These are phyloP conservation scores for Eurystomus glaucurus DNA, from an alignment of 2,797 vertebrate genomes.

Conservation along the genomic window DNA sequence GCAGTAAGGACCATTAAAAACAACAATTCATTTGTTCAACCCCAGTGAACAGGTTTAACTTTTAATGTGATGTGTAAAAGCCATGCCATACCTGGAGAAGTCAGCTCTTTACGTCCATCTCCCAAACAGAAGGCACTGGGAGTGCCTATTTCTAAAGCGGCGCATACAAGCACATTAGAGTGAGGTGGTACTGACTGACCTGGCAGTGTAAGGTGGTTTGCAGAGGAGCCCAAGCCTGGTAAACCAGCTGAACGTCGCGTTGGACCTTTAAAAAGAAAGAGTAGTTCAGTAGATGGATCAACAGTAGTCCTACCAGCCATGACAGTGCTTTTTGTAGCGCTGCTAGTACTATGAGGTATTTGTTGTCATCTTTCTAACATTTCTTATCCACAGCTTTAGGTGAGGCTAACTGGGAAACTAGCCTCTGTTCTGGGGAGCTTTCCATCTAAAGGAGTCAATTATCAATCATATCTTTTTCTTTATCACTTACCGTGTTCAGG, in stretches of 20 bases:
- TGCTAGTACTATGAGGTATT: neutral
- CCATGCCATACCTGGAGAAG: neutral
- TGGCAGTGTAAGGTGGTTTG: constrained; percentile 80
- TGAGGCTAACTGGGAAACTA: neutral
- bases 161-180: neutral
- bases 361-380: neutral
- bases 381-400: neutral
- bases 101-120: neutral
- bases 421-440: neutral
- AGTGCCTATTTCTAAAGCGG: neutral
- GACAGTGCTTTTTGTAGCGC: neutral
- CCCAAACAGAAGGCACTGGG: neutral
- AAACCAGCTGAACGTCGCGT: constrained; percentile 36
- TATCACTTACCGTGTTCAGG: neutral
- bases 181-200: constrained; percentile 63
- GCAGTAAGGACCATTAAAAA: neutral
- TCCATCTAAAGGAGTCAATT: neutral
- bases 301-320: neutral
- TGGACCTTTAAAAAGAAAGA: constrained; percentile 69
- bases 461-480: neutral
- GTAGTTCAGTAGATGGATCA: neutral
- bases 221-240: constrained; percentile 44
- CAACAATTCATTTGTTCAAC: neutral
- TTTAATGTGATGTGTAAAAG: neutral
- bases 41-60: neutral